Evolutionary conservation across 2,113 vertebrate genomes (phyloP), one percentile per base, ranked within the genome.

Genomic region (Edolisoma coerulescens): DNA sequence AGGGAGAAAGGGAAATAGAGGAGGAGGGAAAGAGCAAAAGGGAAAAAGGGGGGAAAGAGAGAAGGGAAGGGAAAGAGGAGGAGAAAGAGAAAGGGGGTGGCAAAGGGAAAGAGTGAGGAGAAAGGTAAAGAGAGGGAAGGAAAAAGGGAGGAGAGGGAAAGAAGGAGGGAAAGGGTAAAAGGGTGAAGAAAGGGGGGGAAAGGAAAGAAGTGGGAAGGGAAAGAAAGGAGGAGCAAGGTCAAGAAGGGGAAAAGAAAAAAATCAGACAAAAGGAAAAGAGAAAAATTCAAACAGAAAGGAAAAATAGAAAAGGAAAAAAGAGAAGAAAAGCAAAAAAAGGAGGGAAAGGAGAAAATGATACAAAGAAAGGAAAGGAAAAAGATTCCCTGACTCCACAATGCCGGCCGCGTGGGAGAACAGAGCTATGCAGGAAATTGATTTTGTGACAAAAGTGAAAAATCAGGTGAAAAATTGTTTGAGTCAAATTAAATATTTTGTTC

Each of bases 401-500:
- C 16, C 0, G 0, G 81, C 81, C 84, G 80, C 10, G 7, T 60
- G 86, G 76, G 89, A 92, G 96, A 92, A 75, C 42, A 44, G 73
- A 84, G 89, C 93, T 81, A 44, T 50, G 86, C 76, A 56, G 35
- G 69, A 57, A 80, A 96, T 97, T 96, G 96, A 96, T 97, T 97
- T 95, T 95, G 76, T 95, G 96, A 81, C 94, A 89, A 57, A 93
- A 91, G 84, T 60, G 94, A 96, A 97, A 95, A 95, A 97, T 90
- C 96, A 96, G 94, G 87, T 94, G 95, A 96, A 96, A 97, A 95
- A 81, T 87, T 61, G 86, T 84, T 86, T 42, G 60, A 90, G 89
- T 96, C 86, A 77, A 96, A 95, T 95, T 89, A 96, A 94, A 95
- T 93, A 70, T 84, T 96, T 95, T 95, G 89, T 64, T 97, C 94